Evolutionary conservation across 2,113 vertebrate genomes (phyloP), one percentile per base, ranked within the genome.

Genomic region (Antigone vipio): DNA sequence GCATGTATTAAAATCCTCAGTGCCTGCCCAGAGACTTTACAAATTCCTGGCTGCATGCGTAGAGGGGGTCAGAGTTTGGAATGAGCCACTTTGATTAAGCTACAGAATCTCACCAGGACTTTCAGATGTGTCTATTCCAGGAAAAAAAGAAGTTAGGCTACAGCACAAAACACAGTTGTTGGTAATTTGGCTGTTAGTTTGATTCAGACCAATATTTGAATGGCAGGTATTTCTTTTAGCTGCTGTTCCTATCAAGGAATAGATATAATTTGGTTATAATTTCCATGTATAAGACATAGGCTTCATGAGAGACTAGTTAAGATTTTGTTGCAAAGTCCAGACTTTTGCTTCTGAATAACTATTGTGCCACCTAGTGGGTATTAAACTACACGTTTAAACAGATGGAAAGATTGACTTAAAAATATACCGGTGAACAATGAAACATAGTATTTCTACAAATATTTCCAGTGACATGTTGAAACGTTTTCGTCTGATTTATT

Each of bases 311-410:
- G 7, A 26, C 53, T 38, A 17, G 20, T 78, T 58, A 32, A 38
- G 45, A 32, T 58, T 88, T 66, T 83, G 8, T 78, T 79, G 24
- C 9, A 0, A 40, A 59, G 42, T 50, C 30, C 44, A 45, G 30
- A 32, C 34, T 83, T 94, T 23, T 66, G n/a, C 20, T 92, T 88
- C 27, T 80, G 83, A 66, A 85, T 83, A 86, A 30, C 93, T 88
- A 15, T 67, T 95, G 27, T 94, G 94, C 97, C 97, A 97, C 52
- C 97, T 97, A 97, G 96, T 95, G 97, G 92, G 8, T 35, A 34
- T 47, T 82, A n/a, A 44, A 44, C 52, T 60, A 5, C 24, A 50
- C 35, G 75, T 76, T 63, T 44, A 72, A 75, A 50, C 12, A 63
- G 16, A 27, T 34, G 11, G 40, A 22, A 89, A 62, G 21, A 29